Base-by-base conservation (phyloP, 1,140 invertebrate species). In the Procambarus virginalis region DNA sequence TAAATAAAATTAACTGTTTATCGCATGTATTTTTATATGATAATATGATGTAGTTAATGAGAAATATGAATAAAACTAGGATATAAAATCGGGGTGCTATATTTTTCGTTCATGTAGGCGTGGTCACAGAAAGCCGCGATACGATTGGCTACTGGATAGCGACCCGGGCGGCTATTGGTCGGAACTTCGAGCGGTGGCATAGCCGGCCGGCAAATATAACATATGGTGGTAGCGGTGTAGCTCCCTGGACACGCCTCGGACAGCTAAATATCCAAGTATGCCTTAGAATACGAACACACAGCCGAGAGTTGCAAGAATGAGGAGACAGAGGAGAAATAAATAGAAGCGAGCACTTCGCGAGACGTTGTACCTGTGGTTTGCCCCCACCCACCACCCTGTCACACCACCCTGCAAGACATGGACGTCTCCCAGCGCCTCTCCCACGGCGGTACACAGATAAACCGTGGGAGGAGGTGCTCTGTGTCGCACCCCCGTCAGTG, bases 191-290 rank as follows among this genome's bases (percentile, higher is more conserved):
- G 75, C 4, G 48, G 48, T 22, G 34, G 79, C 86, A 87, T 49
- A 81, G 86, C 86, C 86, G 86, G 86, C 86, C 86, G 86, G 86
- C 86, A 22, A 51, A 87, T 34, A 81, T 46, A 87, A 87, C 86
- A 87, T 87, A 87, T 87, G 86, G 86, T 87, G 78, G 86, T 87
- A 64, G 48, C 55, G 73, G 17, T 51, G 75, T 76, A 34, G 20
- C 51, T 73, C 46, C 22, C 48, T 34, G 22, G 68, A 12, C 51
- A 51, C 49, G 51, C 22, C 51, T 3, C 12, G 48, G n/a, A 75
- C 17, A 51, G n/a, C 20, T 76, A 70, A 49, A n/a, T 58, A 10
- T 45, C 45, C 1, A 46, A 49, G 34, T 0, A 34, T 34, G 34
- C 34, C 34, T 34, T 34, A 34, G 34, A 34, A 34, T 34, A 34